These are phyloP conservation scores for Cyprinella venusta DNA, from an alignment of 2,797 vertebrate genomes.

Conservation along the genomic window DNA sequence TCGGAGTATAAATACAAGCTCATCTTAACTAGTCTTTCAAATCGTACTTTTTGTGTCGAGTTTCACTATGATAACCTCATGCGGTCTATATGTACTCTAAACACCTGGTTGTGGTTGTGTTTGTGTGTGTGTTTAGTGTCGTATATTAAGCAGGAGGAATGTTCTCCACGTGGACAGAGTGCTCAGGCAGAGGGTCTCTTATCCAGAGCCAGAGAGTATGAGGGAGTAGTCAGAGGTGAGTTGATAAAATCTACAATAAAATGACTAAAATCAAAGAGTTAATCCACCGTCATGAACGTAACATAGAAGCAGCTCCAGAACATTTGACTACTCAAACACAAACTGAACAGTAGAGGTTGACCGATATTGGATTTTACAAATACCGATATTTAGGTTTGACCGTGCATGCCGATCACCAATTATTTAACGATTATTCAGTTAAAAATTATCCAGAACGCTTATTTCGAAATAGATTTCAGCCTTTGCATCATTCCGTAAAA, in stretches of 20 bases:
- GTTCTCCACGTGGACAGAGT: slow-evolving; percentile 83
- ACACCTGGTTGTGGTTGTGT: neutral
- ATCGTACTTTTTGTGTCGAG: neutral
- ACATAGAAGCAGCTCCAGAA: neutral
- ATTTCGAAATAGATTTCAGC: no score
- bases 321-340: neutral
- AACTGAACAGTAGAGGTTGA: neutral
- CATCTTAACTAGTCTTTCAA: neutral
- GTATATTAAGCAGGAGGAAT: slow-evolving; percentile 90
- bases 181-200: slow-evolving; percentile 85
- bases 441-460: no score
- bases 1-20: neutral
- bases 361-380: no score
- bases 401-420: no score
- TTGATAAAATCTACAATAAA: neutral
- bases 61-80: neutral
- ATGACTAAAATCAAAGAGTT: neutral
- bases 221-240: slow-evolving; percentile 88
- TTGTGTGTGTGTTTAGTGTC: slow-evolving; percentile 65
- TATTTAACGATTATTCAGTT: no score
- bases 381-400: no score
- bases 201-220: slow-evolving; percentile 82
- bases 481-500: no score
- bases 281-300: neutral
- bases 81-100: neutral